Conservation (phyloP, 2,888 invertebrate species). For the Dasypolia templi region DNA sequence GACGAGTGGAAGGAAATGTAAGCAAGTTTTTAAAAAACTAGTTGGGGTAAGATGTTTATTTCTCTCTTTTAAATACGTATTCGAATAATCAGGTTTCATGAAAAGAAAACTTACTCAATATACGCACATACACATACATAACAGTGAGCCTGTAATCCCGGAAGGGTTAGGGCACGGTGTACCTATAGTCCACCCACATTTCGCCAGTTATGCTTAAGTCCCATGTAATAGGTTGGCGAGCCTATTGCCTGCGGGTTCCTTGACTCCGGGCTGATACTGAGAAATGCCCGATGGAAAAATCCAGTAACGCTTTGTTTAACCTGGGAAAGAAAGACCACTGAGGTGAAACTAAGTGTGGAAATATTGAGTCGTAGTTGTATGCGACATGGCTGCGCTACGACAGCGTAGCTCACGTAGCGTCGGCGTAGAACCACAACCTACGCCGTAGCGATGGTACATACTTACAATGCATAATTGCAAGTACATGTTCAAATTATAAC, state of each 20-base stretch:
- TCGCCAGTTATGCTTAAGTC: too few species aligned
- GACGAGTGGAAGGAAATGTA: not conserved
- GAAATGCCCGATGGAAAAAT: too few species aligned
- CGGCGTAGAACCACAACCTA: not conserved
- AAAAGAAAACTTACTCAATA: too few species aligned
- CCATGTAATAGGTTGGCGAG: too few species aligned
- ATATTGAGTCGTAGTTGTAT: not conserved
- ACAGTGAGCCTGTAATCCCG: too few species aligned
- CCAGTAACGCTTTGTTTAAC: too few species aligned
- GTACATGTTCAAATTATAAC: not conserved
- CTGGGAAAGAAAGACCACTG: too few species aligned
- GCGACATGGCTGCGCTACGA: not conserved
- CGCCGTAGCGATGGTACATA: slow-evolving; percentile 8
- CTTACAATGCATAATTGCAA: not conserved
- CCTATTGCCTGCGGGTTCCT: too few species aligned
- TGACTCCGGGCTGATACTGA: too few species aligned
- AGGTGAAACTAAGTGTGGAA: not conserved
- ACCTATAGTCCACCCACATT: too few species aligned
- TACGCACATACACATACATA: too few species aligned
- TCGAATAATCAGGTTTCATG: not conserved
- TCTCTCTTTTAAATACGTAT: not conserved
- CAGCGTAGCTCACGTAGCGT: not conserved
- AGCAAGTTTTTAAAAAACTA: not conserved
- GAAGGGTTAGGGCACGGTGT: too few species aligned
- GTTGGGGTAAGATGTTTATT: not conserved